Evolutionary conservation across 2,113 vertebrate genomes (phyloP).

Genomic region (Patagioenas fasciata): DNA sequence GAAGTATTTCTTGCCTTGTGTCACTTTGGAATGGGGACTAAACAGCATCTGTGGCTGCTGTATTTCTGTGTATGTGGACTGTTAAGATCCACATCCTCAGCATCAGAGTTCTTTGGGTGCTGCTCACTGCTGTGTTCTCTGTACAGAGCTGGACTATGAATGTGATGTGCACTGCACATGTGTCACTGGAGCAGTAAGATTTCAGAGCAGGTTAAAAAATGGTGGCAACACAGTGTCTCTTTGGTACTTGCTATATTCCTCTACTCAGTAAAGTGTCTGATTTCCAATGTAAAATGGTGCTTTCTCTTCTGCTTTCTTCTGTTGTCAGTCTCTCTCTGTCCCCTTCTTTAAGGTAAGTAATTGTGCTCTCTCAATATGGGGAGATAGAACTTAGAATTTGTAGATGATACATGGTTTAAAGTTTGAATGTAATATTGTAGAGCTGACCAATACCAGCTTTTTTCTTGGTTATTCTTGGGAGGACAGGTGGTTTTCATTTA

Average conservation of each 20-base stretch:
- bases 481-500: neutral
- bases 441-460: neutral
- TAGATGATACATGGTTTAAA: neutral
- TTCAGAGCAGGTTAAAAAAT: neutral
- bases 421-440: neutral
- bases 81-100: neutral
- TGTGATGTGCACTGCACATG: fast-evolving
- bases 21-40: neutral
- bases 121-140: neutral
- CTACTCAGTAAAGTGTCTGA: neutral
- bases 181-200: neutral
- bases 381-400: neutral
- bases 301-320: conserved; percentile 50
- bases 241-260: neutral
- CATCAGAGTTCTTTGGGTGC: neutral
- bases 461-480: neutral
- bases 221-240: neutral
- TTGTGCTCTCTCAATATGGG: neutral
- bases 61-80: neutral
- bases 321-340: conserved; percentile 23
- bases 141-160: neutral
- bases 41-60: neutral
- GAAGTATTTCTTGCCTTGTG: neutral
- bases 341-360: conserved; percentile 16
- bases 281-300: neutral